A percentile compares a stretch with the other conserved stretches of the same genome.
Conservation (phyloP, 1,140 invertebrate species). For the Eumaeus atala region DNA sequence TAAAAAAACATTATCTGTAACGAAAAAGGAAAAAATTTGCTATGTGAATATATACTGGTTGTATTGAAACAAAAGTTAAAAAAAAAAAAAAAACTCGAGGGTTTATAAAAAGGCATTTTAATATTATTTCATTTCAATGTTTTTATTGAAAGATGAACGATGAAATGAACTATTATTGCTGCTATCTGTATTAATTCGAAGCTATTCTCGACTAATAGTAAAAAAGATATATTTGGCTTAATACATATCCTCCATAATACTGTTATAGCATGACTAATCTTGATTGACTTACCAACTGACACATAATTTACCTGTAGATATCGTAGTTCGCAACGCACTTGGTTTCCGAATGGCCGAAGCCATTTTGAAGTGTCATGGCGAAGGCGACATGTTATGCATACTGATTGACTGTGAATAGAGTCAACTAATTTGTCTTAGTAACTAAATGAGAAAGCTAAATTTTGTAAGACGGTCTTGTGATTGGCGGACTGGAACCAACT, state of each 20-base stretch:
- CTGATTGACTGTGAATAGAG: constrained; percentile 28
- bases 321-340: neutral
- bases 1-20: no score
- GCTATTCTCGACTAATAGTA: neutral
- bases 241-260: neutral
- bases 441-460: constrained; percentile 34
- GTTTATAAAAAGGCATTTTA: no score
- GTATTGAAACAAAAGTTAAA: neutral
- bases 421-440: constrained; percentile 34
- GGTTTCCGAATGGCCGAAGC: constrained; percentile 18
- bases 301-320: neutral
- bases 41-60: no score
- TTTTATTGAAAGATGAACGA: no score
- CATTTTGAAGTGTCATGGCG: no score
- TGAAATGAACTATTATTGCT: no score
- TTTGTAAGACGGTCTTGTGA: constrained; percentile 27
- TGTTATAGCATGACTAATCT: constrained; percentile 6
- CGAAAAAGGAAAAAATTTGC: no score
- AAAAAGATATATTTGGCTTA: neutral
- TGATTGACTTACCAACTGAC: neutral
- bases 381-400: constrained; percentile 39
- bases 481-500: constrained; percentile 26
- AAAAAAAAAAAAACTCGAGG: no score
- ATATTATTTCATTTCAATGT: neutral
- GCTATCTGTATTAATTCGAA: neutral